These are phyloP conservation scores for Boulengeromyrus knoepffleri DNA, from an alignment of 2,113 vertebrate species.

Conservation along the genomic window DNA sequence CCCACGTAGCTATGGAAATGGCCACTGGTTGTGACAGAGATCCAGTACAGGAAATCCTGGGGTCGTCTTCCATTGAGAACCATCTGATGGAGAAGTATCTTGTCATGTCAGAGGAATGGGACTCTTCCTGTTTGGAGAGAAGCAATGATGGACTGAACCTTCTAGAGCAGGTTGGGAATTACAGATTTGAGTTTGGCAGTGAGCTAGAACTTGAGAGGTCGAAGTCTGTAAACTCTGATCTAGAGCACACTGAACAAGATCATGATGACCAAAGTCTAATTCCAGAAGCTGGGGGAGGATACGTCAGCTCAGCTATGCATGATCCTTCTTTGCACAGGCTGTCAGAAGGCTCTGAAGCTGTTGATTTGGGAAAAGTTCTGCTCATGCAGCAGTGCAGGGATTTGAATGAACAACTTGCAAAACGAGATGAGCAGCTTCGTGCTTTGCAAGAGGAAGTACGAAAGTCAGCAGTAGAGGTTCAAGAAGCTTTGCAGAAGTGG, in stretches of 20 bases:
- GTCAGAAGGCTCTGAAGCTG: fast-evolving
- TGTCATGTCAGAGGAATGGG: conserved; percentile 35
- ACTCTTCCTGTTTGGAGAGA: conserved; percentile 40
- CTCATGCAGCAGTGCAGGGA: conserved; percentile 55
- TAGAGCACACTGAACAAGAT: conserved; percentile 16
- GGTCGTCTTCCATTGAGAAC: conserved; percentile 30
- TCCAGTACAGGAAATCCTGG: conserved; percentile 36
- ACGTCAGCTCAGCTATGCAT: conserved; percentile 28
- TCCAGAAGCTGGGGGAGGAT: conserved; percentile 25
- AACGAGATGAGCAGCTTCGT: conserved; percentile 53
- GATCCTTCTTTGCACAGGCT: conserved; percentile 30
- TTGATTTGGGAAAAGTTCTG: conserved; percentile 44
- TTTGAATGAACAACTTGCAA: conserved; percentile 54
- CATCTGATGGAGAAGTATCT: conserved; percentile 67
- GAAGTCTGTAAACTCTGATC: conserved; percentile 28
- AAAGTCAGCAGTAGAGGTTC: conserved; percentile 46
- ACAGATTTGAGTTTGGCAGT: conserved; percentile 51
- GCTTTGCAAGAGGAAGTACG: conserved; percentile 50
- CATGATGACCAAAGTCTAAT: neutral
- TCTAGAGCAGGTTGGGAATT: conserved; percentile 50
- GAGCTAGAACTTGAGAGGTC: conserved; percentile 51
- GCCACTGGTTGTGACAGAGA: conserved; percentile 42
- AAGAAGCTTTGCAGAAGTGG: conserved; percentile 58
- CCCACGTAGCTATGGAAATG: conserved; percentile 5
- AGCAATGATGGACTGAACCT: conserved; percentile 40